A percentile compares a stretch with the other conserved stretches of the same genome.
These are phyloP conservation scores for Uloborus diversus DNA, from an alignment of 1,140 invertebrate genomes.

Conservation along the genomic window DNA sequence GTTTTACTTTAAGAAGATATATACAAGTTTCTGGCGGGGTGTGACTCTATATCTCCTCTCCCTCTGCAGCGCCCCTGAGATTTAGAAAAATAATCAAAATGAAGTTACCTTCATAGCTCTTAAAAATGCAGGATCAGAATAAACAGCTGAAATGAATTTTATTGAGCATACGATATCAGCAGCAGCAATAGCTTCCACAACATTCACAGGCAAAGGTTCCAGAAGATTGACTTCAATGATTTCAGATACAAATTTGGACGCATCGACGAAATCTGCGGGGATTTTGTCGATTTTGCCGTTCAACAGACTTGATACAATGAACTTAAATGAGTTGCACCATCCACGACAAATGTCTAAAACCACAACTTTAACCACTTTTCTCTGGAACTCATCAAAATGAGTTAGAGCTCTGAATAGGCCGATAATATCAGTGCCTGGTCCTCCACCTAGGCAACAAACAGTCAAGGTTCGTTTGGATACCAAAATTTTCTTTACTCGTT, in stretches of 20 bases:
- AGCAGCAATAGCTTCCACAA: neutral
- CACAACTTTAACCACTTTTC: slow-evolving; percentile 1
- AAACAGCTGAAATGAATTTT: slow-evolving; percentile 22
- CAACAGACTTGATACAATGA: neutral
- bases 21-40: no score
- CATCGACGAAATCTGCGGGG: neutral
- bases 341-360: slow-evolving; percentile 21
- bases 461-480: neutral
- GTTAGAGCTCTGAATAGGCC: slow-evolving; percentile 14
- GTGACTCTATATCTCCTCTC: no score
- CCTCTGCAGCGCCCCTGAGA: no score
- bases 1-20: no score
- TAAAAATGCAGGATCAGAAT: neutral
- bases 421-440: slow-evolving; percentile 20
- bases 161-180: slow-evolving; percentile 23
- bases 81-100: no score
- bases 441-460: slow-evolving; percentile 16
- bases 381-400: neutral
- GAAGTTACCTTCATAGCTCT: slow-evolving; percentile 10
- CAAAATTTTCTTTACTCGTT: neutral
- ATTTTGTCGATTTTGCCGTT: slow-evolving; percentile 4
- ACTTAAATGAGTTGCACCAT: slow-evolving; percentile 11
- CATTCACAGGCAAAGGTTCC: neutral
- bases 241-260: neutral
- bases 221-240: slow-evolving; percentile 10